Evolutionary conservation across 2,113 vertebrate species (phyloP).

Genomic region (Orthonyx spaldingii): DNA sequence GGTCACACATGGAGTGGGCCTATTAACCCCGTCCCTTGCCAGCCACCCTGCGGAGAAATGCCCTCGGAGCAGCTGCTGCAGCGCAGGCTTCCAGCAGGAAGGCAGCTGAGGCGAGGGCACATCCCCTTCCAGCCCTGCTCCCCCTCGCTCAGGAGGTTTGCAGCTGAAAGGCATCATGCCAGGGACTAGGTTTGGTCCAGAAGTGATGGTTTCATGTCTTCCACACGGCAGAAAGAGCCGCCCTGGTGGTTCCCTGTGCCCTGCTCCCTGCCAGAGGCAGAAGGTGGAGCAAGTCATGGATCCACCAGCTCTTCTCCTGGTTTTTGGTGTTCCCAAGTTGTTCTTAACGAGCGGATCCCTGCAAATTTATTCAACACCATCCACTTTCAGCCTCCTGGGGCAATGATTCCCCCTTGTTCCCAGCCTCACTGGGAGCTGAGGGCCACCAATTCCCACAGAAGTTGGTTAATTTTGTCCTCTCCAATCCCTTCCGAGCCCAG

Average conservation of each 20-base stretch:
- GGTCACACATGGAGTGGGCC: conserved; percentile 15
- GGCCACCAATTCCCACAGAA: accelerated
- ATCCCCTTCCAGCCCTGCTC: neutral
- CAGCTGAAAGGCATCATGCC: neutral
- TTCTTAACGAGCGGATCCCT: neutral
- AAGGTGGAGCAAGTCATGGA: neutral
- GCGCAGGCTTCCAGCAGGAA: neutral
- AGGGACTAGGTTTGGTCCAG: neutral
- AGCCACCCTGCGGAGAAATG: conserved; percentile 20
- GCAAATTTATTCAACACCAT: neutral
- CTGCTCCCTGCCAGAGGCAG: neutral
- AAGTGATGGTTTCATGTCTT: accelerated
- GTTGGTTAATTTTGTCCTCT: neutral
- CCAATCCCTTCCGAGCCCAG: neutral
- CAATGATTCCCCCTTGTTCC: neutral
- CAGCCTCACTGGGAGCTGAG: neutral
- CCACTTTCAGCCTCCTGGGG: neutral
- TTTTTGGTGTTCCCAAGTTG: neutral
- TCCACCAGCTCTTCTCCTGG: neutral
- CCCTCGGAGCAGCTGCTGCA: conserved; percentile 11
- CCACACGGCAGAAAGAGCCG: accelerated
- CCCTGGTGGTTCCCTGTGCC: accelerated
- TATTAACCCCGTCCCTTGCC: conserved; percentile 37
- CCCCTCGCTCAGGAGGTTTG: neutral
- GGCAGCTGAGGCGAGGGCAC: neutral